Conservation (phyloP, 2,888 invertebrate species). For the Drosophila putrida region DNA sequence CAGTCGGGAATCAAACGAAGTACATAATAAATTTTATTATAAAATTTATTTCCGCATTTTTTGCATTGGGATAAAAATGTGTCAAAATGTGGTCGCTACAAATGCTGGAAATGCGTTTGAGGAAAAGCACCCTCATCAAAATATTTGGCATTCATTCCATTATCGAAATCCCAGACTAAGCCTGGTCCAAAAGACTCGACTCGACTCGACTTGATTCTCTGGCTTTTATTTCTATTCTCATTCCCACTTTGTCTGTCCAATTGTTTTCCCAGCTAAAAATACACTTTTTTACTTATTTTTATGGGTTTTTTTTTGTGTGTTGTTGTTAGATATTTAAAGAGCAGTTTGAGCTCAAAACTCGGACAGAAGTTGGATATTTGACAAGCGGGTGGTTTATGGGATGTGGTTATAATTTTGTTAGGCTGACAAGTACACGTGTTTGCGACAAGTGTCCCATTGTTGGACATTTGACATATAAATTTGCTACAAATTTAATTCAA, state of each 20-base stretch:
- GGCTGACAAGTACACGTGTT: constrained; percentile 83
- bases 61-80: constrained; percentile 54
- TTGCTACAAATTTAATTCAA: constrained; percentile 79
- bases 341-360: constrained; percentile 52
- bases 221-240: too few species aligned
- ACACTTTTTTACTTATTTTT: constrained; percentile 39
- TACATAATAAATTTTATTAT: constrained; percentile 82
- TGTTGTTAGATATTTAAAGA: constrained; percentile 51
- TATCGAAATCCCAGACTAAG: constrained; percentile 77
- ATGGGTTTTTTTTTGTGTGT: constrained; percentile 8
- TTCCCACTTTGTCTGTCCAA: constrained; percentile 9
- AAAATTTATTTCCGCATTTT: constrained; percentile 71
- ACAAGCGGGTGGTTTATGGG: constrained; percentile 40
- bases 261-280: constrained; percentile 26
- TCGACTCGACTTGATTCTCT: constrained; percentile 1
- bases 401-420: constrained; percentile 66
- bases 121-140: constrained; percentile 75
- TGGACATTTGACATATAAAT: constrained; percentile 69
- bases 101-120: constrained; percentile 26
- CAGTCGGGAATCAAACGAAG: constrained; percentile 50
- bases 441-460: constrained; percentile 75
- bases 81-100: constrained; percentile 76
- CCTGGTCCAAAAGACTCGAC: constrained; percentile 26
- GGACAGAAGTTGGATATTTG: constrained; percentile 59
- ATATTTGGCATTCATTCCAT: constrained; percentile 83